Evolutionary conservation across 2,797 vertebrate genomes (phyloP), one percentile per base, ranked within the genome.

Genomic region (Falco naumanni): DNA sequence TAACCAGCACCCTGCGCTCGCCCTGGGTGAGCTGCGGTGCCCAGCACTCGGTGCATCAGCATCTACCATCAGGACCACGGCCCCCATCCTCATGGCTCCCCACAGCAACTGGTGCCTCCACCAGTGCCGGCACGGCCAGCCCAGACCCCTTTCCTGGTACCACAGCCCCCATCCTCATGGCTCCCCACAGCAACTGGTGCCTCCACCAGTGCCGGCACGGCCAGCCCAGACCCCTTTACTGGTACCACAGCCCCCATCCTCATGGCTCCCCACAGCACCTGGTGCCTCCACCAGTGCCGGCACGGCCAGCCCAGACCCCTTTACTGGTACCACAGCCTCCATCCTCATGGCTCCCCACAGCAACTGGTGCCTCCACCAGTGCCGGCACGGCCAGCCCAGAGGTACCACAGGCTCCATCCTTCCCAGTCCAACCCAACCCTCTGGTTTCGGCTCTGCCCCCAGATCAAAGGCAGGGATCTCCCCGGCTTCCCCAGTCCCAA

Each of bases 261-360:
- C 8, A 13, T 5, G 24, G 29, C n/a, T 75, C 37, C 29, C 48
- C 18, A 31, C 74, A 69, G 75, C 33, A 22, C 0, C 0, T 2
- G 21, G 14, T 25, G 16, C 45, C 65, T 53, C n/a, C 69, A 34
- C 11, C 5, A 1, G 39, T 22, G 17, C 33, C 13, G 7, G 63
- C 59, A 37, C 0, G 3, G 21, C 59, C 54, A 17, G 60, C 26
- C 14, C 33, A n/a, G n/a, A 3, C 28, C 53, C 59, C 59, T 34
- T 22, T 13, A 14, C 84, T 16, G 12, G 9, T 3, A 18, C 64
- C 81, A 10, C 72, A 24, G n/a, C 11, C 59, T 84, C n/a, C n/a
- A n/a, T n/a, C n/a, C n/a, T n/a, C n/a, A n/a, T n/a, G n/a, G n/a
- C n/a, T n/a, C n/a, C n/a, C n/a, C n/a, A n/a, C n/a, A n/a, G n/a